Evolutionary conservation across 2,113 vertebrate species (phyloP).

Genomic region (Eublepharis macularius): DNA sequence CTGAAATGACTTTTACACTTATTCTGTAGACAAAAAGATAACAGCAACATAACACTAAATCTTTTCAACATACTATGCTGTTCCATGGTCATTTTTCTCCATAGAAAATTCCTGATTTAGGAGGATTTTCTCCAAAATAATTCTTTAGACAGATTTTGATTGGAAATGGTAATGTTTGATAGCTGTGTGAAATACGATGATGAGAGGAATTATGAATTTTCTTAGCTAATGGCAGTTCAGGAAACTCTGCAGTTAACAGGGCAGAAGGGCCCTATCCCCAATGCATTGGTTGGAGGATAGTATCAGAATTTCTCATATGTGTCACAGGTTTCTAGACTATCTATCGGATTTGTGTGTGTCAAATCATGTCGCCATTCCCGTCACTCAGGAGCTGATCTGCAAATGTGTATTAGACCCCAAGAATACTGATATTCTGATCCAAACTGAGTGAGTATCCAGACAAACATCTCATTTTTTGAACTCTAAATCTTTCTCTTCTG

Average conservation of each 20-base stretch:
- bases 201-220: not conserved
- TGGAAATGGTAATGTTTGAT: not conserved
- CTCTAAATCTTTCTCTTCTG: not conserved
- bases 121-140: not conserved
- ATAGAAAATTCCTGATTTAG: not conserved
- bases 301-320: not conserved
- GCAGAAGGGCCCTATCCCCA: not conserved
- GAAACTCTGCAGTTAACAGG: not conserved
- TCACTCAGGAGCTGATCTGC: conserved; percentile 98
- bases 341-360: conserved; percentile 97
- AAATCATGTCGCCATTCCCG: conserved; percentile 95
- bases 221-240: not conserved
- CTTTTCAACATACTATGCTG: not conserved
- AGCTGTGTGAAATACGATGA: not conserved
- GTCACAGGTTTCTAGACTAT: conserved; percentile 92
- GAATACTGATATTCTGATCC: conserved; percentile 98
- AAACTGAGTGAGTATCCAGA: conserved; percentile 87
- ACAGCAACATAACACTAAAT: not conserved
- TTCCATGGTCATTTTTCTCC: not conserved
- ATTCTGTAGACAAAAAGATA: not conserved
- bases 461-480: not conserved
- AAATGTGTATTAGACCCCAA: conserved; percentile 96
- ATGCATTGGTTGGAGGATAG: not conserved
- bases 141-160: not conserved
- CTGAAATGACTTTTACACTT: not conserved